Evolutionary conservation across 1,140 invertebrate genomes (phyloP).

Genomic region (Drosophila ohnishii): DNA sequence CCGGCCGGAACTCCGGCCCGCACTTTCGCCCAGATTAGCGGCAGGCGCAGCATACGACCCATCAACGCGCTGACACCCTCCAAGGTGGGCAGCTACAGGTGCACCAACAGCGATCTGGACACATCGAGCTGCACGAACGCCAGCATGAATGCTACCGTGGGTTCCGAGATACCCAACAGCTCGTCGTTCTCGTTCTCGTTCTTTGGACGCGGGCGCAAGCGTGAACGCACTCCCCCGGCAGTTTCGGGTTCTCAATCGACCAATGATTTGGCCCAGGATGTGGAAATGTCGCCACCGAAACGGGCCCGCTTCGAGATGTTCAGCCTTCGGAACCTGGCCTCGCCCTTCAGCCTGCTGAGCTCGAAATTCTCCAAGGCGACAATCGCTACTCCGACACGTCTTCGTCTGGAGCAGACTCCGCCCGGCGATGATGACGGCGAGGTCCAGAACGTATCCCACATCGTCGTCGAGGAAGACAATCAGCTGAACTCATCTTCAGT

Average conservation of each 20-base stretch:
- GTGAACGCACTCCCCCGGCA: conserved; percentile 69
- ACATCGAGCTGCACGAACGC: conserved; percentile 64
- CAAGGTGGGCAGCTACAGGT: conserved; percentile 65
- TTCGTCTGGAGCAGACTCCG: conserved; percentile 45
- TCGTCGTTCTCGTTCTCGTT: conserved; percentile 77
- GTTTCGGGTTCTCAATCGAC: conserved; percentile 60
- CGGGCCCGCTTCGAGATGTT: conserved; percentile 75
- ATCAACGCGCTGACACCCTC: conserved; percentile 58
- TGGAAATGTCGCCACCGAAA: conserved; percentile 75
- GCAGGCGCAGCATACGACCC: conserved; percentile 71
- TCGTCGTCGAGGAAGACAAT: conserved; percentile 59
- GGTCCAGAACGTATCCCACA: conserved; percentile 72
- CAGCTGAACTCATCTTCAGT: conserved; percentile 40
- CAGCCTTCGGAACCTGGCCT: conserved; percentile 60
- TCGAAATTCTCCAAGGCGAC: conserved; percentile 67
- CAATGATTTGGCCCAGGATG: conserved; percentile 66
- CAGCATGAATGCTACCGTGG: conserved; percentile 79
- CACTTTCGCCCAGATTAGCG: conserved; percentile 69
- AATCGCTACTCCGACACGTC: conserved; percentile 57
- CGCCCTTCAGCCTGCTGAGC: conserved; percentile 70
- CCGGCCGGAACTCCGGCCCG: conserved; percentile 51
- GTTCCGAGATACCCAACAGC: conserved; percentile 75
- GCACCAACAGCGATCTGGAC: conserved; percentile 69
- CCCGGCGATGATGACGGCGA: conserved; percentile 55
- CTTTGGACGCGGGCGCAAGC: conserved; percentile 70